Evolutionary conservation across 2,888 invertebrate species (phyloP).

Genomic region (Cylindroiulus punctatus): DNA sequence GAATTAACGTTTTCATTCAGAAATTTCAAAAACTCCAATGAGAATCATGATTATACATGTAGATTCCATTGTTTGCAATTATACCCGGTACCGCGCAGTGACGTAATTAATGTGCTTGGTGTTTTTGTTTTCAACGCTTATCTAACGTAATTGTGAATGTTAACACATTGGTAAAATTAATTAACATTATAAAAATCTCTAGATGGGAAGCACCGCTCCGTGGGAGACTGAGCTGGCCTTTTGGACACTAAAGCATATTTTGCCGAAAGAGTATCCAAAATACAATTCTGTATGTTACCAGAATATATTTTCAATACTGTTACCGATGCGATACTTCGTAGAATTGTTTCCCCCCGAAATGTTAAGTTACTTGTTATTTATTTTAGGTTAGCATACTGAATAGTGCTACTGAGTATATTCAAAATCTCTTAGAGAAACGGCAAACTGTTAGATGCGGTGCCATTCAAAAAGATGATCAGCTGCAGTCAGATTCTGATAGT

Average conservation of each 20-base stretch:
- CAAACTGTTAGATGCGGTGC: neutral
- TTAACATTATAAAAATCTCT: neutral
- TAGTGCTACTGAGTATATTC: conserved; percentile 14
- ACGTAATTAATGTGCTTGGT: too few relatives aligned
- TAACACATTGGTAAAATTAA: too few relatives aligned
- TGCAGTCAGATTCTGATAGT: neutral
- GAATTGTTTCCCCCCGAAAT: neutral
- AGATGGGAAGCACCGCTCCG: neutral
- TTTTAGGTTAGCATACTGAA: conserved; percentile 22
- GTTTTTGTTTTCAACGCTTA: too few relatives aligned
- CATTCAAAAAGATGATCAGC: neutral
- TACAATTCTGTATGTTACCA: neutral
- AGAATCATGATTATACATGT: too few relatives aligned
- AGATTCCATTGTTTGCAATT: too few relatives aligned
- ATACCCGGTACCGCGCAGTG: too few relatives aligned
- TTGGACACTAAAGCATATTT: neutral
- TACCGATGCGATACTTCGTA: neutral
- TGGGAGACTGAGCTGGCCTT: neutral
- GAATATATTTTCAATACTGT: too few relatives aligned
- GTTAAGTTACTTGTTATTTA: neutral
- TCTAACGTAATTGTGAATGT: too few relatives aligned
- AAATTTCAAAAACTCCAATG: too few relatives aligned
- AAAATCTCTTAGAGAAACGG: neutral
- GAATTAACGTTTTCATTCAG: too few relatives aligned
- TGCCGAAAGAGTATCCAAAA: conserved; percentile 17